Percentiles rank a stretch among this genome's conserved stretches.
Conservation (phyloP, 2,888 invertebrate genomes). For the Xestobium rufovillosum region DNA sequence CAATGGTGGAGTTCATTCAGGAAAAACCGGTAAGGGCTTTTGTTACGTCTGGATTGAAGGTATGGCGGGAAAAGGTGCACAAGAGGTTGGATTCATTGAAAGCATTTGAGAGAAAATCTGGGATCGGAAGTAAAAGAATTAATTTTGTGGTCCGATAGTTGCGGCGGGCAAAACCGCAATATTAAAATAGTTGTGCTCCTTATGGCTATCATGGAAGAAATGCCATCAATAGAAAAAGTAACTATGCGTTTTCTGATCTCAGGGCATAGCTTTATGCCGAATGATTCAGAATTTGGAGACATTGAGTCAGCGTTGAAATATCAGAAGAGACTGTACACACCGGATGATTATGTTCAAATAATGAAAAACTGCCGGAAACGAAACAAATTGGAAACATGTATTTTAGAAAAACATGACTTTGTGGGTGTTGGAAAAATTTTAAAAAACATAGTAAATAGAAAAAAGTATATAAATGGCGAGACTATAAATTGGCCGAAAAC, state of each 20-base stretch:
- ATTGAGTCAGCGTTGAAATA: slow-evolving; percentile 23
- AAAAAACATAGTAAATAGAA: slow-evolving; percentile 19
- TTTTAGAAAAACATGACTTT: slow-evolving; percentile 17
- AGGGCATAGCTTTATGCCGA: slow-evolving; percentile 25
- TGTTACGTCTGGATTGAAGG: slow-evolving; percentile 24
- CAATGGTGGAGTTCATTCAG: slow-evolving; percentile 22
- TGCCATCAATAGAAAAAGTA: slow-evolving; percentile 16
- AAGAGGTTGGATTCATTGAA: slow-evolving; percentile 23
- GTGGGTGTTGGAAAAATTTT: slow-evolving; percentile 15
- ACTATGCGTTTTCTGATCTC: slow-evolving; percentile 21
- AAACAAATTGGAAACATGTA: slow-evolving; percentile 19
- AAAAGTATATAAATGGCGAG: slow-evolving; percentile 16
- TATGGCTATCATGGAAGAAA: slow-evolving; percentile 13
- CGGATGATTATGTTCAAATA: slow-evolving; percentile 19
- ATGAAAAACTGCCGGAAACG: slow-evolving; percentile 22
- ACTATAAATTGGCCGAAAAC: slow-evolving; percentile 19
- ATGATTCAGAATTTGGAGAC: slow-evolving; percentile 25
- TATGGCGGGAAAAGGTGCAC: slow-evolving; percentile 24
- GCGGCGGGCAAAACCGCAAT: slow-evolving; percentile 25
- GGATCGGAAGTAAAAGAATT: slow-evolving; percentile 16
- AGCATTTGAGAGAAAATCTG: slow-evolving; percentile 16
- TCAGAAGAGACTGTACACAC: slow-evolving; percentile 21
- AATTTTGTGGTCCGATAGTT: slow-evolving; percentile 25
- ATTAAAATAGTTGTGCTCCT: slow-evolving; percentile 23
- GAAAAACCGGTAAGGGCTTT: slow-evolving; percentile 12